A percentile compares a stretch with the other conserved stretches of the same genome.
phyloP scores from a whole-genome alignment of 37 sponge, comb jelly and placozoan genomes.

The Chondrilla cf. caribensis region DNA sequence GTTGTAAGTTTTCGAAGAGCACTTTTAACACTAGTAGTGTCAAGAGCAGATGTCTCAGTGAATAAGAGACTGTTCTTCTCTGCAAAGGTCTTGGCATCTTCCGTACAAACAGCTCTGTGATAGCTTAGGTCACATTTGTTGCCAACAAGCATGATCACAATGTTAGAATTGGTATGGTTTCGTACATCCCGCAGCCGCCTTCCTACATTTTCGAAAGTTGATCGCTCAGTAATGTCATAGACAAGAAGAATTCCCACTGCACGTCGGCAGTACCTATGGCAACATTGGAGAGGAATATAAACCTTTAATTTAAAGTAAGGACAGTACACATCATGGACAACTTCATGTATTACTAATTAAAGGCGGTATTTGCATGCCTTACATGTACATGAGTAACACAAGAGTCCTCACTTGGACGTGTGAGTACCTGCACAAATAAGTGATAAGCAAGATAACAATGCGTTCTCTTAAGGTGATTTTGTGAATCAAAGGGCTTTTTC shows the following conservation, averaged over 20 bases:
- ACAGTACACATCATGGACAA: neutral
- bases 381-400: no score
- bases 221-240: constrained; percentile 96
- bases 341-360: neutral
- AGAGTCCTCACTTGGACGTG: no score
- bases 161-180: constrained; percentile 93
- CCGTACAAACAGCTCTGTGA: constrained; percentile 93
- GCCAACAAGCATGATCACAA: constrained; percentile 98
- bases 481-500: no score
- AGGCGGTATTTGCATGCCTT: no score
- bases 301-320: neutral
- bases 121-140: constrained; percentile 98
- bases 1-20: constrained; percentile 95
- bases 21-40: constrained; percentile 94
- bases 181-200: constrained; percentile 97
- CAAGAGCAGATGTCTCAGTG: constrained; percentile 98
- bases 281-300: constrained; percentile 9
- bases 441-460: no score
- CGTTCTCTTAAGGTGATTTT: no score
- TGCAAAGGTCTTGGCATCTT: constrained; percentile 80
- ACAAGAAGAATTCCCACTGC: constrained; percentile 97
- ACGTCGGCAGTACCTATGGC: constrained; percentile 89
- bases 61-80: constrained; percentile 93
- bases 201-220: constrained; percentile 98
- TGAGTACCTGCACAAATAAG: no score